Evolutionary conservation across 2,888 invertebrate genomes (phyloP), one percentile per base, ranked within the genome.

Genomic region (Celastrina argiolus): DNA sequence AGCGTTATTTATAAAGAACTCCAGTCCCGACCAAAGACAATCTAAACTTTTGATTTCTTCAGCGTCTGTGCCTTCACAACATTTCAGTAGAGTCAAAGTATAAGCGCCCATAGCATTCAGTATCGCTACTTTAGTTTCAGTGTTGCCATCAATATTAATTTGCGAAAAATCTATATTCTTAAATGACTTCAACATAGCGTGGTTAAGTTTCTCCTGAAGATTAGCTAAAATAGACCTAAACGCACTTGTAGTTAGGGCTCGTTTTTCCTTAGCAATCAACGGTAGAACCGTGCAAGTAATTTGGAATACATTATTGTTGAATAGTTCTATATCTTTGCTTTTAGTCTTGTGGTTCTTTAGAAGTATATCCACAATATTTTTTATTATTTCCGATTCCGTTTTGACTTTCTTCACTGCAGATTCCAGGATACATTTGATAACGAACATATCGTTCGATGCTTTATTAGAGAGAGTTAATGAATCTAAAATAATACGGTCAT

Each of bases 101-200:
- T 85, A 91, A 1, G 90, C 88, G 1, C 83, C 82, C 77, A 89
- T 85, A 2, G 91, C 88, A 65, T 89, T 88, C 67, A 88, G 72
- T 79, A 79, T 81, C 79, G 87, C 87, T 74, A 82, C 65, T 56
- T 69, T 75, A 1, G 83, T 82, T 1, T 85, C 84, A 67, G 74
- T 75, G 75, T 82, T 83, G 71, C 78, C 76, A 77, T 73, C 71
- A 28, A 72, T 67, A 2, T 51, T 42, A 34, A 72, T 69, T 69
- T 74, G 73, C 18, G 64, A 70, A 74, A 90, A 90, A 75, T 87
- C 78, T 0, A 88, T 81, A 66, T 78, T 83, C 78, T 82, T 85
- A 64, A 91, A 88, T 0, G 83, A 81, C 64, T 87, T 78, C 8
- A 90, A 70, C 72, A 91, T 76, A 0, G 78, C 74, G 64, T 78